phyloP scores from a whole-genome alignment of 1,140 invertebrate genomes.

The Chironomus striatipennis region DNA sequence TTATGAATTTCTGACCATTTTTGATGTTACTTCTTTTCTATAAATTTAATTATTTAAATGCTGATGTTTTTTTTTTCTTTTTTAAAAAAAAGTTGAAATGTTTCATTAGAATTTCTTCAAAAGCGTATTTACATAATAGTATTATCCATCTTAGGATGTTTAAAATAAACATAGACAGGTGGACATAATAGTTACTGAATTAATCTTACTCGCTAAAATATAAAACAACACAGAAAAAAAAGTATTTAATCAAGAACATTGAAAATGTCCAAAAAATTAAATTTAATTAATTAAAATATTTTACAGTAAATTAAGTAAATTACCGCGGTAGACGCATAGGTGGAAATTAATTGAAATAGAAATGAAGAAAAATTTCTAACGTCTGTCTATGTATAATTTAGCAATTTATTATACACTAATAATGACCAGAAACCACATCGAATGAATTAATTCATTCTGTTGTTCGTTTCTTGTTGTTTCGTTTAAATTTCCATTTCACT shows the following conservation, averaged over 20 bases:
- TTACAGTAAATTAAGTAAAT: not conserved
- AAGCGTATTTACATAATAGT: no score
- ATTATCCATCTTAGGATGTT: no score
- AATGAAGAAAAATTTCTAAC: conserved; percentile 4
- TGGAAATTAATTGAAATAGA: conserved; percentile 9
- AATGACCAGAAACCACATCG: conserved; percentile 5
- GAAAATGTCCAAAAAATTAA: conserved; percentile 4
- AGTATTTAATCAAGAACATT: not conserved
- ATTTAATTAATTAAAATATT: conserved; percentile 15
- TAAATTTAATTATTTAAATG: conserved; percentile 8
- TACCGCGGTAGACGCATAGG: not conserved
- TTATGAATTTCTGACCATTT: not conserved
- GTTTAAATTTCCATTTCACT: not conserved
- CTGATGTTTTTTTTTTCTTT: no score
- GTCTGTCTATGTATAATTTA: conserved; percentile 7
- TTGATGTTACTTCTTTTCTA: not conserved
- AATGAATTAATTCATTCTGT: not conserved
- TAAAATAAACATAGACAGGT: no score
- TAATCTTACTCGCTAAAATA: not conserved
- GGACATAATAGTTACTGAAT: no score
- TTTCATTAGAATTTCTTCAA: no score
- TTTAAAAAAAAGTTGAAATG: no score
- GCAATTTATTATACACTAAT: conserved; percentile 10
- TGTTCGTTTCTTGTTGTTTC: not conserved
- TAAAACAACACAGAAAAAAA: not conserved